These are phyloP conservation scores for Dysdera silvatica DNA, from an alignment of 1,140 invertebrate genomes.

Conservation along the genomic window DNA sequence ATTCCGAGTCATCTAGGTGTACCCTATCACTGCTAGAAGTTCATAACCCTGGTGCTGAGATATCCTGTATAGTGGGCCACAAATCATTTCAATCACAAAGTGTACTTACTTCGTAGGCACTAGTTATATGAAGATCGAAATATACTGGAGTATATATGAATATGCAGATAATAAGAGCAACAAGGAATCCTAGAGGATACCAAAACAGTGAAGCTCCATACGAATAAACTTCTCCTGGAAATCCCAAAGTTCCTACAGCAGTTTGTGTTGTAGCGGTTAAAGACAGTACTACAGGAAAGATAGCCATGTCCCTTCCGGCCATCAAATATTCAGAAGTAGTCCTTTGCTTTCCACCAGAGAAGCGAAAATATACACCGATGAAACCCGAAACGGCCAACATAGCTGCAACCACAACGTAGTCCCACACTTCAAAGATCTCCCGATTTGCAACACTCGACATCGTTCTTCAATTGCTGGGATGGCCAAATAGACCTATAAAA, in stretches of 20 bases:
- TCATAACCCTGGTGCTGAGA: slow-evolving; percentile 16
- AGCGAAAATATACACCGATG: slow-evolving; percentile 50
- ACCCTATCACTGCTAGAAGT: too few species aligned
- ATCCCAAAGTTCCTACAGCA: slow-evolving; percentile 46
- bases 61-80: too few species aligned
- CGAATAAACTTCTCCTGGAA: slow-evolving; percentile 40
- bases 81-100: too few species aligned
- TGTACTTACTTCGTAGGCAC: slow-evolving; percentile 61
- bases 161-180: slow-evolving; percentile 8
- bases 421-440: slow-evolving; percentile 37
- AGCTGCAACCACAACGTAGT: slow-evolving; percentile 57
- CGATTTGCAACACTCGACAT: too few species aligned
- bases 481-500: too few species aligned
- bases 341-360: slow-evolving; percentile 31
- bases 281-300: slow-evolving; percentile 70
- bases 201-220: slow-evolving; percentile 36
- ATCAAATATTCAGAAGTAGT: slow-evolving; percentile 69
- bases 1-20: too few species aligned
- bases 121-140: slow-evolving; percentile 72
- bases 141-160: slow-evolving; percentile 54
- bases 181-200: slow-evolving; percentile 20
- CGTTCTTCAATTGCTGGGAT: too few species aligned
- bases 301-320: slow-evolving; percentile 70
- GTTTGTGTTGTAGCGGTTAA: slow-evolving; percentile 58
- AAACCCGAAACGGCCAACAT: slow-evolving; percentile 62